Percentiles rank a stretch among this genome's conserved stretches.
Conservation (phyloP, 2,113 vertebrate genomes). For the Arenaria interpres region DNA sequence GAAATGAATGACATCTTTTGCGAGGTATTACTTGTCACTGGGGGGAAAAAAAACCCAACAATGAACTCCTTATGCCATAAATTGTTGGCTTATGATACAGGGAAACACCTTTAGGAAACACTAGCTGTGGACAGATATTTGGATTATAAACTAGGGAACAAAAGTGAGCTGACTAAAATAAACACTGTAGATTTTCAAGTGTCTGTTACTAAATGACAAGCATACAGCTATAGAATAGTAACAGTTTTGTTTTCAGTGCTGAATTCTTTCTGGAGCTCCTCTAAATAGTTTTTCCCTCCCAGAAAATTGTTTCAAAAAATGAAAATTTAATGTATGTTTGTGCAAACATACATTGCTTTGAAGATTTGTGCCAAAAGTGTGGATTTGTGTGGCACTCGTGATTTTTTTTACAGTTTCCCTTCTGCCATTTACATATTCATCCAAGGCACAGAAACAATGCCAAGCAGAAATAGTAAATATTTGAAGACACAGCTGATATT, state of each 20-base stretch:
- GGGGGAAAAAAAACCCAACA: neutral
- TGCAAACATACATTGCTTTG: neutral
- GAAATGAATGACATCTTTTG: neutral
- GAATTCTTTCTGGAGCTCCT: neutral
- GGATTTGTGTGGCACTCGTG: neutral
- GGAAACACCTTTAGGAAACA: neutral
- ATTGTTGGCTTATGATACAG: neutral
- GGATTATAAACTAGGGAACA: neutral
- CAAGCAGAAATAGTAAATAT: neutral
- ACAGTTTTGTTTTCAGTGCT: neutral
- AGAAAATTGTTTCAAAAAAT: neutral
- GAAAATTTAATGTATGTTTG: neutral
- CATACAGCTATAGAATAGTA: neutral
- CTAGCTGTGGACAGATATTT: neutral
- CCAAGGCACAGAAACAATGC: neutral
- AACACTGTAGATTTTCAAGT: neutral
- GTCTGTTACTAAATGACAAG: neutral
- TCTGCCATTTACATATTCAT: neutral
- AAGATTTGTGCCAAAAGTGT: neutral
- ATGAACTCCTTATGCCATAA: neutral
- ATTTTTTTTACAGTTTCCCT: neutral
- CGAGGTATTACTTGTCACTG: neutral
- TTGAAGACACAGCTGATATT: neutral
- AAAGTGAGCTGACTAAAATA: neutral
- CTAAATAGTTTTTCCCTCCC: accelerated